Conservation (phyloP, 2,797 vertebrate genomes). For the Spinus olivaceus region DNA sequence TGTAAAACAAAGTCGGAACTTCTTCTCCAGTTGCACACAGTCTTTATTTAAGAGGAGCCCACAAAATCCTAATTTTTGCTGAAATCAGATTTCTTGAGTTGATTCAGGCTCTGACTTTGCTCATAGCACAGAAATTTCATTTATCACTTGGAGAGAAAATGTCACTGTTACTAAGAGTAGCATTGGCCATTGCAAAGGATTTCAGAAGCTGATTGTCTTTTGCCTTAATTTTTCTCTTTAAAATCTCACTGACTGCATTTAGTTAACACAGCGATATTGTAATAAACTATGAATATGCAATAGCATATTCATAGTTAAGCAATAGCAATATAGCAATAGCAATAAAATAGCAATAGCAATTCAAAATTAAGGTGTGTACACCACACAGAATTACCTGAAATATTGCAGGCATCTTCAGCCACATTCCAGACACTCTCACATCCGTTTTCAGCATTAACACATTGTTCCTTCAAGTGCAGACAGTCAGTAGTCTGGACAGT, state of each 20-base stretch:
- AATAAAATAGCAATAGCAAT: too few species aligned
- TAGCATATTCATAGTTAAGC: too few species aligned
- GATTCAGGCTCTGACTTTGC: neutral
- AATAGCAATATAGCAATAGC: too few species aligned
- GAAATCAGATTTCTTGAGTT: neutral
- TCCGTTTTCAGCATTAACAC: slow-evolving; percentile 68
- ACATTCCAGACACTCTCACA: slow-evolving; percentile 73
- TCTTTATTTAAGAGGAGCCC: neutral
- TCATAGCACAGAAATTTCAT: neutral
- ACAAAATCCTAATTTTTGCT: neutral
- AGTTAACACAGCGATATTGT: neutral
- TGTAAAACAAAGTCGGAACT: neutral
- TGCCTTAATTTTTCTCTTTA: neutral
- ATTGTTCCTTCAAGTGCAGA: slow-evolving; percentile 69
- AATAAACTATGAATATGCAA: neutral
- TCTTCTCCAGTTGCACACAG: neutral
- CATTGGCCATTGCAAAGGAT: neutral
- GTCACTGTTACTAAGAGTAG: neutral
- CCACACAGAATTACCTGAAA: slow-evolving; percentile 75
- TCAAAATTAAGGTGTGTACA: neutral
- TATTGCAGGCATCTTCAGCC: slow-evolving; percentile 70
- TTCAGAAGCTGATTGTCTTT: neutral
- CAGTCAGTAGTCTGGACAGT: slow-evolving; percentile 70
- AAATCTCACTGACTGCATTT: neutral
- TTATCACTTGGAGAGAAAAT: neutral